phyloP scores from a whole-genome alignment of 2,113 vertebrate species.

The Eretmochelys imbricata region DNA sequence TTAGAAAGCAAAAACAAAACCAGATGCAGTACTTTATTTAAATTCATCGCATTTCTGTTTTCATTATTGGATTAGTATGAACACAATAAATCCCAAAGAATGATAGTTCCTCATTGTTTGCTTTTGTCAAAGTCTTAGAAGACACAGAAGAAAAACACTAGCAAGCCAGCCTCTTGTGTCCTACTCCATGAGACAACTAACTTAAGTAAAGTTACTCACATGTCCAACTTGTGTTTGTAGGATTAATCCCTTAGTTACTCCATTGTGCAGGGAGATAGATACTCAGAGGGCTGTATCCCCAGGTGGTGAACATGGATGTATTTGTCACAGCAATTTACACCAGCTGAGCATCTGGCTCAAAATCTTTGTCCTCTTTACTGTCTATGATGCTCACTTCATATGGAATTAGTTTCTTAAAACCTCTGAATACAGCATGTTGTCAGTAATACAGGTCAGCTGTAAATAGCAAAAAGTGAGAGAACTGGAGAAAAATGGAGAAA shows the following conservation, averaged over 20 bases:
- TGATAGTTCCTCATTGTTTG: neutral
- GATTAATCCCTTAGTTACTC: no score
- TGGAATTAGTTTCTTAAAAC: neutral
- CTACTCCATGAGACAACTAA: neutral
- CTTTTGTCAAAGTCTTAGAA: neutral
- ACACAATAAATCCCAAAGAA: neutral
- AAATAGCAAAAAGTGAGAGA: neutral
- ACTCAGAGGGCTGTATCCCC: no score
- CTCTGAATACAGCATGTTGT: fast-evolving
- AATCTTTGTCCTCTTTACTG: neutral
- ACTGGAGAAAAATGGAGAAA: neutral
- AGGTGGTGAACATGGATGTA: no score
- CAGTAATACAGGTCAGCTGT: neutral
- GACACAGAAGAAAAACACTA: neutral
- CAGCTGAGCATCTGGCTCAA: no score
- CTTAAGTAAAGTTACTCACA: no score
- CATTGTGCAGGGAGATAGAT: no score
- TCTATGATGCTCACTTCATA: neutral
- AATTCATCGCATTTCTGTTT: neutral
- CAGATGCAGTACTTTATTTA: neutral
- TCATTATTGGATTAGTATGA: neutral
- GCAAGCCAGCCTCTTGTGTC: neutral
- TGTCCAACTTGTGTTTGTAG: no score
- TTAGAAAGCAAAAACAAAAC: neutral
- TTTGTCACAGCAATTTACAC: no score